Base-by-base conservation (phyloP, 2,797 vertebrate genomes). In the Ctenochaetus hawaiiensis region DNA sequence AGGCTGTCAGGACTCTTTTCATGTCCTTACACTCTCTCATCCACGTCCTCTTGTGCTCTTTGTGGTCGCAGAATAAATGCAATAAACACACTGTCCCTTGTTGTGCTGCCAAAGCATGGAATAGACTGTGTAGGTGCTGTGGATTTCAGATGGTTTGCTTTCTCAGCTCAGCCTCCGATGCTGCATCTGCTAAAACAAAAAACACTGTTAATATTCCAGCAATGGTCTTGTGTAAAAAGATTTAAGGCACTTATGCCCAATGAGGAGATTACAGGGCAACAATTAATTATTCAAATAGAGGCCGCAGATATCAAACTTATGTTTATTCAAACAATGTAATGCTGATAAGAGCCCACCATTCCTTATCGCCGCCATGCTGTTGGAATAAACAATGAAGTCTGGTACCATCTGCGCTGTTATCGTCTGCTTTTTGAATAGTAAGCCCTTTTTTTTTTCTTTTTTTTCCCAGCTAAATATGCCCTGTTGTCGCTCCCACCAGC, bases 121-220 rank as follows among this genome's bases (percentile, higher is more conserved):
- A 85, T 37, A 82, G 65, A 47, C 41, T 23, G 80, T 70, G 78
- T 66, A 77, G 83, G 80, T 82, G 77, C 71, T 60, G 26, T 37
- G 53, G n/a, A 17, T 75, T 74, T 85, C 78, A 77, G 37, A 68
- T 52, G 62, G 26, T 16, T 72, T 56, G 41, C 47, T 73, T 44
- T 74, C 52, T 73, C 66, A 44, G 45, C 68, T 58, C 44, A 13
- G 62, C 51, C n/a, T 80, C 67, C 30, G 3, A 78, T n/a, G 65
- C 56, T 72, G 48, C 61, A 49, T 72, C 57, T 71, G 57, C 54
- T 44, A 20, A 62, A 80, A 72, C 52, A n/a, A n/a, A 30, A 80
- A 72, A 72, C 0, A 37, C 34, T 30, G 45, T 74, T 37, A 41
- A 58, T 75, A 63, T 72, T 30, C 34, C 41, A 52, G 49, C 34